Percentiles rank a stretch among this genome's conserved stretches.
Evolutionary conservation across 2,888 invertebrate species (phyloP).

Genomic region (Leptopilina myrica): DNA sequence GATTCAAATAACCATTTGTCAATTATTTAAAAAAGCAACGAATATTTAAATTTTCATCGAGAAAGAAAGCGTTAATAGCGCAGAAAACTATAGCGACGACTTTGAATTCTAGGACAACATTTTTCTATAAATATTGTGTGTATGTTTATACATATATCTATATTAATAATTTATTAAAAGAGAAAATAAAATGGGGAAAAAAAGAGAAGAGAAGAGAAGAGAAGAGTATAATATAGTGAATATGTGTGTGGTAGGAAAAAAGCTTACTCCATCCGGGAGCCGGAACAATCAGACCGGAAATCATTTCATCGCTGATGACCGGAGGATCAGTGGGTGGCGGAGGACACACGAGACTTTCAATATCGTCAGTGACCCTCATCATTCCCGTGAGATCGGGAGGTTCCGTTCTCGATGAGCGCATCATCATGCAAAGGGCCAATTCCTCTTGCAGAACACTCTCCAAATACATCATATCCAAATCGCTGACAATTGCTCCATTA

Average conservation of each 20-base stretch:
- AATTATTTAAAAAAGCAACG: no score
- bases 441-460: conserved; percentile 98
- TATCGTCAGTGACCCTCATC: conserved; percentile 94
- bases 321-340: conserved; percentile 97
- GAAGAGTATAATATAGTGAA: no score
- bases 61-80: no score
- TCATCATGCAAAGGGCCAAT: conserved; percentile 96
- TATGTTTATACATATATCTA: neutral
- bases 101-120: conserved; percentile 1
- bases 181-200: neutral
- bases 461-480: conserved; percentile 99
- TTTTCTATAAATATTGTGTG: neutral
- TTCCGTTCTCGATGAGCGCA: conserved; percentile 85
- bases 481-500: conserved; percentile 98
- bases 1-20: no score
- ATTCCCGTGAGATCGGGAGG: conserved; percentile 81
- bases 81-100: neutral
- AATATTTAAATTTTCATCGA: no score
- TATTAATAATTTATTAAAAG: neutral
- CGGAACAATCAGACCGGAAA: conserved; percentile 96
- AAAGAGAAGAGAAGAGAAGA: conserved; percentile 43
- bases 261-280: conserved; percentile 96
- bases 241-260: no score
- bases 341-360: conserved; percentile 96
- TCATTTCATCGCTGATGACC: conserved; percentile 96